Evolutionary conservation across 2,113 vertebrate species (phyloP), one percentile per base, ranked within the genome.

Genomic region (Hucho hucho): DNA sequence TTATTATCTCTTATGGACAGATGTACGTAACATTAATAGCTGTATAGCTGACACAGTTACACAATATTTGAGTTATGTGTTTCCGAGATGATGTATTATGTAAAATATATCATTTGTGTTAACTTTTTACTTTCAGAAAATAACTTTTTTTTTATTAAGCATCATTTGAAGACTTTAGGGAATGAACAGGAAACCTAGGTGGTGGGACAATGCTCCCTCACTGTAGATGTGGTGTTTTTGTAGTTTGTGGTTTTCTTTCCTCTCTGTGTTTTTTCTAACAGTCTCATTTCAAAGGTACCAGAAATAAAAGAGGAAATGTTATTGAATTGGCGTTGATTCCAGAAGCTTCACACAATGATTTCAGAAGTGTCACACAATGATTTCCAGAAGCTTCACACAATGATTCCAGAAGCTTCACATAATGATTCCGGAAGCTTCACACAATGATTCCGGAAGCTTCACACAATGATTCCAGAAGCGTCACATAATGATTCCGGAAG

Each of bases 291-390:
- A 83, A 77, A 70, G 74, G 70, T 79, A 79, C 72, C 77, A 76
- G 29, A 28, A 37, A 37, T 37, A 37, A 37, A 12, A 49, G 47
- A 88, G 90, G 84, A 89, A 91, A 90, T 93, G 85, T 86, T 82
- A 83, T 89, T 87, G 88, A 90, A 90, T 87, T 79, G 9, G 13
- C 69, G 75, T 56, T 53, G 86, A 91, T 91, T 91, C 90, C 86
- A 83, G 84, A 81, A 56, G 72, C 22, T 76, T 69, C 43, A 79
- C 25, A 58, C 37, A 26, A 37, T 37, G 32, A 37, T 7, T 37
- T 1, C 32, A 37, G 32, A 37, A 37, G 6, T 6, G 6, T 37
- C 32, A 37, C 32, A 37, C 32, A 37, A 37, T 37, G 32, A 28
- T 28, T 28, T 0, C 3, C 3, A 3, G 28, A 28, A 28, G 28